These are phyloP conservation scores for Dicerorhinus sumatrensis DNA, from an alignment of 2,113 vertebrate genomes.

Conservation along the genomic window DNA sequence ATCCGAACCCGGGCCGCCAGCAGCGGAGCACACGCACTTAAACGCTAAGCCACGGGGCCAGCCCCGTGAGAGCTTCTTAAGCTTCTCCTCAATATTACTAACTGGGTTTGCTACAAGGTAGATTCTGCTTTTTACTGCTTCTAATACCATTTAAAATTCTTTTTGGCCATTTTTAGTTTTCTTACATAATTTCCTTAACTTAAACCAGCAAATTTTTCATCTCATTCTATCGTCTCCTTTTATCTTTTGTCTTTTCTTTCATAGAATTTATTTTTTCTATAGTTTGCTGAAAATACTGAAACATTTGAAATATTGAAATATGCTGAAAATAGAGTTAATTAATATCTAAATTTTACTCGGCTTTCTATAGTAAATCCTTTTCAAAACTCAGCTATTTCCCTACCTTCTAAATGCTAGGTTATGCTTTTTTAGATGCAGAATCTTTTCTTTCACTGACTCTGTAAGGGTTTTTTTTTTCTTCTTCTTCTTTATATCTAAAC, in stretches of 20 bases:
- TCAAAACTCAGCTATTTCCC: background rate
- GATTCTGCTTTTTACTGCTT: background rate
- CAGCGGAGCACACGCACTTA: too few species aligned
- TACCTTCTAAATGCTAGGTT: background rate
- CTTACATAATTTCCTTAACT: background rate
- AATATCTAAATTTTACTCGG: background rate
- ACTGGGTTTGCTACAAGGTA: background rate
- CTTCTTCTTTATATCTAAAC: background rate
- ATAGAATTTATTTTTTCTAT: background rate
- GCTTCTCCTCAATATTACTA: background rate
- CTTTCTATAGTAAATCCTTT: constrained; percentile 29
- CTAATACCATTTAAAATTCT: constrained; percentile 3
- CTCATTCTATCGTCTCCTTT: background rate
- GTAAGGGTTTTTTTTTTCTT: background rate
- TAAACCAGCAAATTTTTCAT: background rate
- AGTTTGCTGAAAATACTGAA: background rate
- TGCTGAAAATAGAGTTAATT: background rate
- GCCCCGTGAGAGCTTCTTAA: background rate
- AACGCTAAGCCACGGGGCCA: too few species aligned
- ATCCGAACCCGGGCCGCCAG: too few species aligned
- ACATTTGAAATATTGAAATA: too few species aligned
- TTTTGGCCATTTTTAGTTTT: background rate
- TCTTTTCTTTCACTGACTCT: background rate
- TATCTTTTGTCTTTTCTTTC: constrained; percentile 30
- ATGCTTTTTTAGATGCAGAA: background rate